Percentiles rank a stretch among this genome's conserved stretches.
phyloP scores from a whole-genome alignment of 2,113 vertebrate genomes.

The Loxodonta africana region DNA sequence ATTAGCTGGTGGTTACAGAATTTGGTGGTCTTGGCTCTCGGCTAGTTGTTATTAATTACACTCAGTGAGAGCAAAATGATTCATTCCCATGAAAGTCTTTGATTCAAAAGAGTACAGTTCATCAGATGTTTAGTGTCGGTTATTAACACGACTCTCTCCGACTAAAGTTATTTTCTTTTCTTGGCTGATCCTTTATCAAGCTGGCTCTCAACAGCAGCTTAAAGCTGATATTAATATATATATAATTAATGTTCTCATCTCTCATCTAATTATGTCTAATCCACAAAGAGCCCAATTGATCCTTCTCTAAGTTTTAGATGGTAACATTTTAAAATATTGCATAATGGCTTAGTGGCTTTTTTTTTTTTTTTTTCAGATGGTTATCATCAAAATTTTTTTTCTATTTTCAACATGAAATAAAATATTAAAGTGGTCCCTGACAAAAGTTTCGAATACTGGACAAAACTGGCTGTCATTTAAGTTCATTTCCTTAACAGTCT shows the following conservation, averaged over 20 bases:
- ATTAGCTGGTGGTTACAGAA: not conserved
- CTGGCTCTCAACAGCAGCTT: conserved; percentile 87
- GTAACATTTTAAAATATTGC: conserved; percentile 18
- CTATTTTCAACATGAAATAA: conserved; percentile 32
- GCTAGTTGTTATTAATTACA: conserved; percentile 62
- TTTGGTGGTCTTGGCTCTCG: not conserved
- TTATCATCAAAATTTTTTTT: conserved; percentile 22
- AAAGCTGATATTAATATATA: conserved; percentile 86
- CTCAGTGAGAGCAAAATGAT: conserved; percentile 69
- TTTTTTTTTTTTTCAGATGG: conserved; percentile 11
- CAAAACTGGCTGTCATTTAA: not conserved
- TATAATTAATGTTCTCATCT: conserved; percentile 87
- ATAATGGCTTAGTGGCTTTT: not conserved
- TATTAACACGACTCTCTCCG: conserved; percentile 72
- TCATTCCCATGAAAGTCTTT: conserved; percentile 78
- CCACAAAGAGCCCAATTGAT: conserved; percentile 62
- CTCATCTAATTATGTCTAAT: conserved; percentile 80
- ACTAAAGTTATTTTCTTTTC: conserved; percentile 74
- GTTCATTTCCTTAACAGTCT: conserved; percentile 46
- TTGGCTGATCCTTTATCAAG: conserved; percentile 81
- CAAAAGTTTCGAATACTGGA: conserved; percentile 37
- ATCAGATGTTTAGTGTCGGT: conserved; percentile 58
- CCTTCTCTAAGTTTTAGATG: conserved; percentile 67
- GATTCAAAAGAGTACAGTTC: conserved; percentile 64
- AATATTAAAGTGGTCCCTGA: conserved; percentile 26